These are phyloP conservation scores for Thrips palmi DNA, from an alignment of 1,140 invertebrate genomes.

Conservation along the genomic window DNA sequence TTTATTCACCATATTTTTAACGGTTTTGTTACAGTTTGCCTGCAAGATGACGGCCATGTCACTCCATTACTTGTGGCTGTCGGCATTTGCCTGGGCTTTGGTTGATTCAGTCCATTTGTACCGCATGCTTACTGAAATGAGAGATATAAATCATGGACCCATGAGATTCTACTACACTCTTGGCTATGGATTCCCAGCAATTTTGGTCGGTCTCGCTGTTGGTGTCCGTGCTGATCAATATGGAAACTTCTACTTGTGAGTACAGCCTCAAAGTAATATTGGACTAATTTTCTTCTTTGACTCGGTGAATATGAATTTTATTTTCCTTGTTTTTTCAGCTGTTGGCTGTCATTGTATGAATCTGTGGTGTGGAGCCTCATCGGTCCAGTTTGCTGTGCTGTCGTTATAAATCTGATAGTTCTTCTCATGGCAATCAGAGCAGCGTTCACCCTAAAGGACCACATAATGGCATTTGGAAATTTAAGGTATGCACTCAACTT, in stretches of 20 bases:
- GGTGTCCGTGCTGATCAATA: constrained; percentile 90
- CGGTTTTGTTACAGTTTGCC: constrained; percentile 36
- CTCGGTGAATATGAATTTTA: neutral
- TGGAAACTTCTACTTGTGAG: constrained; percentile 83
- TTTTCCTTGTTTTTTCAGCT: constrained; percentile 36
- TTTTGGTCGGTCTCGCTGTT: constrained; percentile 77
- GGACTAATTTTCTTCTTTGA: neutral
- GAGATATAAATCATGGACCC: constrained; percentile 88
- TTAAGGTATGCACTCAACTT: constrained; percentile 34
- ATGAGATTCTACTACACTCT: constrained; percentile 90
- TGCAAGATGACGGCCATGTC: constrained; percentile 84
- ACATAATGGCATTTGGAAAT: constrained; percentile 78
- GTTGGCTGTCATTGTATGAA: constrained; percentile 87
- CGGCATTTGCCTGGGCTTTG: constrained; percentile 76
- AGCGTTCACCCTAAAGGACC: constrained; percentile 78
- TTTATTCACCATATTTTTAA: constrained; percentile 2
- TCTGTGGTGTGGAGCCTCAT: constrained; percentile 81
- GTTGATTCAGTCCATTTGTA: constrained; percentile 85
- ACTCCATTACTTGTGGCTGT: constrained; percentile 83
- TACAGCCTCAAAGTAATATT: constrained; percentile 18
- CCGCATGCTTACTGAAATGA: constrained; percentile 85
- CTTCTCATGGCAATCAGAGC: constrained; percentile 72
- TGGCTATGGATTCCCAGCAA: constrained; percentile 84
- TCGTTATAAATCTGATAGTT: constrained; percentile 57
- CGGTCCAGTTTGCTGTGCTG: constrained; percentile 59